Base-by-base conservation (phyloP, 2,888 invertebrate species). In the Steinernema carpocapsae region DNA sequence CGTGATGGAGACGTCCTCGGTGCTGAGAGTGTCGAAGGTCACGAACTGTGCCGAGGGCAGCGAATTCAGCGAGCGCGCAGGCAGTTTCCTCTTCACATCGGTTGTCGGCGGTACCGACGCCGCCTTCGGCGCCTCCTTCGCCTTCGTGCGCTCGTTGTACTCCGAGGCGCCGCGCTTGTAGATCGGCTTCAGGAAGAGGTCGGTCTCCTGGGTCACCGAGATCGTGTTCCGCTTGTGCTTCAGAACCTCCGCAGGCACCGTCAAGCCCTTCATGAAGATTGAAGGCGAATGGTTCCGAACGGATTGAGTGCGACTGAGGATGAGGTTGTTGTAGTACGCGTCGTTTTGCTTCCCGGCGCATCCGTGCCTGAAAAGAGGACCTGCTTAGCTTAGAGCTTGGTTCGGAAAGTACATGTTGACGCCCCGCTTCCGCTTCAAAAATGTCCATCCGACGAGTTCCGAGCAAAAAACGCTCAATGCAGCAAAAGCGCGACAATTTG, bases 281-380 rank as follows among this genome's bases (percentile, higher is more conserved):
- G 64, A 64, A 12, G 64, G 64, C 2, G 32, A 32, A 32, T 29
- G 22, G 64, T 64, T 64, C 12, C 76, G 75, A 45, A 76, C 76
- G 26, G 76, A 76, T 19, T 76, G 71, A 7, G 76, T 76, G 17
- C 76, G 45, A 26, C 71, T 56, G 37, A 42, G 52, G 17, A 64
- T 64, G 52, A 76, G 45, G n/a, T 45, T 72, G 71, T 76, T 76
- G 72, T 76, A 76, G 52, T 76, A 70, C 1, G 71, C 75, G 52
- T 76, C 75, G 29, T 76, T 71, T 29, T 76, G 43, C 4, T 52
- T 46, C 24, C 52, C 37, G 26, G 45, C 75, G 26, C 75, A 75
- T 24, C 74, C 72, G 74, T 71, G 70, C 24, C 74, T 74, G 51
- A 72, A 74, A 19, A 17, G 48, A 48, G 17, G 48, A 48, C 14